A percentile compares a stretch with the other conserved stretches of the same genome.
Conservation (phyloP, 2,113 vertebrate species). For the Menura novaehollandiae region DNA sequence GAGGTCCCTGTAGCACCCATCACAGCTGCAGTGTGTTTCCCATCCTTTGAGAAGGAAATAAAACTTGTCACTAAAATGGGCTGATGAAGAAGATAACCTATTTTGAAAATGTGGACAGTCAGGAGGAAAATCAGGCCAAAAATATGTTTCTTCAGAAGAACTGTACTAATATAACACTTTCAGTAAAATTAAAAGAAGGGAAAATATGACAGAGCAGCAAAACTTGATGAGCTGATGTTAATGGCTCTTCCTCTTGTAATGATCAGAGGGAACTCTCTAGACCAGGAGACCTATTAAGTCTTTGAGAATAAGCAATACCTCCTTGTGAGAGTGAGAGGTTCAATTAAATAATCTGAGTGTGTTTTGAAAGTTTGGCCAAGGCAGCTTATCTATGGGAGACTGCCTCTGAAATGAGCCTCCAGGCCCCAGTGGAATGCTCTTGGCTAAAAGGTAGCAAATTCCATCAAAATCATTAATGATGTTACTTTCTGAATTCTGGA, state of each 20-base stretch:
- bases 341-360: slow-evolving; percentile 26
- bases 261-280: not conserved
- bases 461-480: slow-evolving; percentile 18
- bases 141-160: not conserved
- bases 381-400: not conserved
- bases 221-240: slow-evolving; percentile 9
- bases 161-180: not conserved
- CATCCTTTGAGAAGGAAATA: not conserved
- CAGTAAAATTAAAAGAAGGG: not conserved
- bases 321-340: not conserved
- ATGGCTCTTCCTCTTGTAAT: not conserved
- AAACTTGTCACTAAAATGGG: not conserved
- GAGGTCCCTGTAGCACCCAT: not conserved
- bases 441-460: slow-evolving; percentile 1
- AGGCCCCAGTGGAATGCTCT: not conserved
- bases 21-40: not conserved
- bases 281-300: slow-evolving; percentile 3
- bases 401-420: not conserved
- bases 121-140: not conserved
- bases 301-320: not conserved
- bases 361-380: slow-evolving; percentile 23
- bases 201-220: not conserved
- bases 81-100: not conserved
- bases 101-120: not conserved
- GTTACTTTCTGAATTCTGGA: not conserved